These are phyloP conservation scores for Phalacrocorax aristotelis DNA, from an alignment of 2,113 vertebrate species.

Conservation along the genomic window DNA sequence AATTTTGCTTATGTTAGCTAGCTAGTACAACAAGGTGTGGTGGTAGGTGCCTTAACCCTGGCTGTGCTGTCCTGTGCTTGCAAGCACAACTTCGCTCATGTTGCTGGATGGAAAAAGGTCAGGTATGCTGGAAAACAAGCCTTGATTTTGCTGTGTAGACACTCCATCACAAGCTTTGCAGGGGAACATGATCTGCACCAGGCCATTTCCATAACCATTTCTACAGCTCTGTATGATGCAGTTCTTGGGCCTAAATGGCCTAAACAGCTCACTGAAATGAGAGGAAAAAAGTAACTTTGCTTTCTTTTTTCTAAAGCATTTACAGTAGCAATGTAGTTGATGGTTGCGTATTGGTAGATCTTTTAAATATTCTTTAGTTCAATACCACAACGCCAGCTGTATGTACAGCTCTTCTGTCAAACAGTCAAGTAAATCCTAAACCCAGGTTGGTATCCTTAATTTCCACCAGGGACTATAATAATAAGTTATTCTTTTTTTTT, in stretches of 20 bases:
- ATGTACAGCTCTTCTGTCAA: not conserved
- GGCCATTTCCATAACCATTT: not conserved
- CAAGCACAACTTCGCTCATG: not conserved
- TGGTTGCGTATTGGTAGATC: not conserved
- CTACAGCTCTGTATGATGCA: not conserved
- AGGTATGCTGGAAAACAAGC: rapidly evolving
- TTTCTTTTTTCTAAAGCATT: not conserved
- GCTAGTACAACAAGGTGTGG: not conserved
- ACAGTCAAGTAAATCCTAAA: not conserved
- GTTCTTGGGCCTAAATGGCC: not conserved
- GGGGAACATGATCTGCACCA: not conserved
- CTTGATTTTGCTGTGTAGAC: not conserved
- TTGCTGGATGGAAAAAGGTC: not conserved
- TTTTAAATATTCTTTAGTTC: not conserved
- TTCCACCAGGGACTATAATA: not conserved
- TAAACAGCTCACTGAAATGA: not conserved
- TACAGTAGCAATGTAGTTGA: not conserved
- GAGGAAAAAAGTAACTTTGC: not conserved
- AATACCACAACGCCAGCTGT: not conserved
- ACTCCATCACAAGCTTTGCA: not conserved
- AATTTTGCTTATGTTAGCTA: not conserved
- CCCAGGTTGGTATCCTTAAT: not conserved
- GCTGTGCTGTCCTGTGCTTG: not conserved
- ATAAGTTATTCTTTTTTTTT: not conserved
- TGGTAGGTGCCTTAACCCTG: not conserved